phyloP scores from a whole-genome alignment of 2,888 invertebrate genomes.

The Apomyelois bistriatella region DNA sequence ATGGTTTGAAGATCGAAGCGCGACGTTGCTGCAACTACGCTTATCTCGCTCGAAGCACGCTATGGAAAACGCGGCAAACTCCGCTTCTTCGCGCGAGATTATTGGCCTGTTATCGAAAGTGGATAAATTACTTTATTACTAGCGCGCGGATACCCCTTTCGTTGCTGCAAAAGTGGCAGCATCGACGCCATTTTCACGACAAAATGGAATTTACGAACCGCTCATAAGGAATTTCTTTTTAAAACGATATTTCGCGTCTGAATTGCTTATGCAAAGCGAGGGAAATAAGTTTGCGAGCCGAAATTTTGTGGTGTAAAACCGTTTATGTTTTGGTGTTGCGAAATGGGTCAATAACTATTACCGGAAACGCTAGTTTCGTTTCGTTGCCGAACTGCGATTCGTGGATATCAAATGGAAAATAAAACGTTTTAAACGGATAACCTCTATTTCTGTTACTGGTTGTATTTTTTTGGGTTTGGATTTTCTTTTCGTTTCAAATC shows the following conservation, averaged over 20 bases:
- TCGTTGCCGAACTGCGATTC: background rate
- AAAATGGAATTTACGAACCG: slow-evolving; percentile 55
- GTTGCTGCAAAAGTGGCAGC: slow-evolving; percentile 43
- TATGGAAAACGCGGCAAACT: slow-evolving; percentile 24
- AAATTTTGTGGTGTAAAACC: slow-evolving; percentile 9
- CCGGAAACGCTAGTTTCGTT: background rate
- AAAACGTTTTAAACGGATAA: slow-evolving; percentile 4
- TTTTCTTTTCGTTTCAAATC: too few relatives aligned
- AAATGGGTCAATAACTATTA: slow-evolving; percentile 11
- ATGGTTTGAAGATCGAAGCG: background rate
- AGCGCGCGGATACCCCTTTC: slow-evolving; percentile 56
- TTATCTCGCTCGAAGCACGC: slow-evolving; percentile 18
- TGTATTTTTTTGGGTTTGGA: too few relatives aligned
- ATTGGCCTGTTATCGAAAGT: slow-evolving; percentile 70
- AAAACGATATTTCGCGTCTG: slow-evolving; percentile 51
- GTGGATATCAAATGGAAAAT: slow-evolving; percentile 5
- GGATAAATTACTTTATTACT: slow-evolving; percentile 76
- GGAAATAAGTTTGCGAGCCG: slow-evolving; percentile 14
- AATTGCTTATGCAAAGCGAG: slow-evolving; percentile 42
- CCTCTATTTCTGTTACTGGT: slow-evolving; percentile 1
- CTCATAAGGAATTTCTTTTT: slow-evolving; percentile 54
- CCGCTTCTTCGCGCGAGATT: slow-evolving; percentile 46
- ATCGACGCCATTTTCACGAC: slow-evolving; percentile 52
- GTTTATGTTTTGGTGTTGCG: slow-evolving; percentile 17
- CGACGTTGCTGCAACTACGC: slow-evolving; percentile 12